A percentile compares a stretch with the other conserved stretches of the same genome.
phyloP scores from a whole-genome alignment of 2,113 vertebrate genomes.

The Dicrurus megarhynchus region DNA sequence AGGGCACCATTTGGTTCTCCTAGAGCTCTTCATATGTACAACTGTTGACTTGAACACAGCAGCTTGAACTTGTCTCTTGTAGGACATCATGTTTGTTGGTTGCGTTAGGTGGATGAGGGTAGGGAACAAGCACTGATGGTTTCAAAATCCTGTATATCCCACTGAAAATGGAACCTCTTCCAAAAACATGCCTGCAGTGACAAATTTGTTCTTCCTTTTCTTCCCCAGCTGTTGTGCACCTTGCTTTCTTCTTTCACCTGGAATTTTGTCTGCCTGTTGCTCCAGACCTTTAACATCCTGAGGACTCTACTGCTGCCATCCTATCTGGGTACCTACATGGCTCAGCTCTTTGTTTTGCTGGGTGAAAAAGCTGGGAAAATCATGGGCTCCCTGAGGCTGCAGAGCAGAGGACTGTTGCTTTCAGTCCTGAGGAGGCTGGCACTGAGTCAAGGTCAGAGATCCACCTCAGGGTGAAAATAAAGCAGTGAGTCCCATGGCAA shows the following conservation, averaged over 20 bases:
- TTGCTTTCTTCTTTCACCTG: conserved; percentile 11
- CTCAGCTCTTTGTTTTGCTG: background rate
- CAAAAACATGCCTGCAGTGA: background rate
- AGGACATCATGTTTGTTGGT: background rate
- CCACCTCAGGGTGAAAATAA: background rate
- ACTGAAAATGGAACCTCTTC: background rate
- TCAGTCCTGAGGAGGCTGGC: background rate
- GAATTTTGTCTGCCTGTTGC: conserved; percentile 6
- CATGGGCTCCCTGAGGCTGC: background rate
- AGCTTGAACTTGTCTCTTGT: background rate
- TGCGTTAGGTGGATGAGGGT: background rate
- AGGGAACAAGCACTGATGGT: background rate
- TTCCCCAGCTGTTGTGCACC: conserved; percentile 14
- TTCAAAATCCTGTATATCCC: background rate
- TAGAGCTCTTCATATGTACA: background rate
- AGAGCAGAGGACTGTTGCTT: background rate
- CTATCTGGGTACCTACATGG: background rate
- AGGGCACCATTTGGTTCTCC: background rate
- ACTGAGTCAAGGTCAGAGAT: background rate
- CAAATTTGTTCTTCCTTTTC: background rate
- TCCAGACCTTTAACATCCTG: conserved; percentile 10
- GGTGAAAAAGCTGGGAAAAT: background rate
- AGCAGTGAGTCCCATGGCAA: background rate
- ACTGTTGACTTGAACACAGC: background rate
- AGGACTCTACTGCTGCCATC: background rate